Evolutionary conservation across 1,140 invertebrate species (phyloP).

Genomic region (Zaprionus camerounensis): DNA sequence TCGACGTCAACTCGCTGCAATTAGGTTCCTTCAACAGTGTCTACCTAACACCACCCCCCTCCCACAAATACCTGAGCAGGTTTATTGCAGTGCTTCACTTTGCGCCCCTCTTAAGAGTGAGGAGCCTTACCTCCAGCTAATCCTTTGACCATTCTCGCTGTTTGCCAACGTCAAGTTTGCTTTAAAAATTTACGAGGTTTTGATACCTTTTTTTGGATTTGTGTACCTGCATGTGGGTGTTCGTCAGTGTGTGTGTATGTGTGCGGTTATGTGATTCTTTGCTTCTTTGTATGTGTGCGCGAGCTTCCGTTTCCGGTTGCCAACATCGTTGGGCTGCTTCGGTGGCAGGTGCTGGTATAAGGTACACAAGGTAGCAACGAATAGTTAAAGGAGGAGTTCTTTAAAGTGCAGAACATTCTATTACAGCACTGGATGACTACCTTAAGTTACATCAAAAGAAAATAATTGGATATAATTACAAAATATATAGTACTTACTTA

Average conservation of each 20-base stretch:
- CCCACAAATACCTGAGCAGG: neutral
- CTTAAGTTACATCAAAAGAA: too few relatives aligned
- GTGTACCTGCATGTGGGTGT: conserved; percentile 1
- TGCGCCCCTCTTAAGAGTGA: neutral
- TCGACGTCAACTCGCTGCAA: neutral
- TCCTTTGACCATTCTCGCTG: conserved; percentile 18
- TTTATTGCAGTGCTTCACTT: neutral
- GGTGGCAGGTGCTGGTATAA: neutral
- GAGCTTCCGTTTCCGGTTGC: conserved; percentile 35
- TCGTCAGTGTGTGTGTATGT: conserved; percentile 10
- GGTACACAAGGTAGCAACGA: neutral
- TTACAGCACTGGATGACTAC: too few relatives aligned
- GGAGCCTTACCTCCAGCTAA: neutral
- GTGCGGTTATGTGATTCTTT: conserved; percentile 1
- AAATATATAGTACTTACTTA: too few relatives aligned
- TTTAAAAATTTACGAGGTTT: conserved; percentile 36
- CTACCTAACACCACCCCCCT: neutral
- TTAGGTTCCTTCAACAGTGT: neutral
- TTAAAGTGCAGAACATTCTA: neutral
- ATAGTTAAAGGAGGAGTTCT: neutral
- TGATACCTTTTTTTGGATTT: conserved; percentile 4
- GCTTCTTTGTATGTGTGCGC: conserved; percentile 9
- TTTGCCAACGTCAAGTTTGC: conserved; percentile 19
- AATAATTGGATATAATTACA: too few relatives aligned
- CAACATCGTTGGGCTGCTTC: conserved; percentile 22